Base-by-base conservation (phyloP, 2,888 invertebrate genomes). In the Cataglyphis albicans region DNA sequence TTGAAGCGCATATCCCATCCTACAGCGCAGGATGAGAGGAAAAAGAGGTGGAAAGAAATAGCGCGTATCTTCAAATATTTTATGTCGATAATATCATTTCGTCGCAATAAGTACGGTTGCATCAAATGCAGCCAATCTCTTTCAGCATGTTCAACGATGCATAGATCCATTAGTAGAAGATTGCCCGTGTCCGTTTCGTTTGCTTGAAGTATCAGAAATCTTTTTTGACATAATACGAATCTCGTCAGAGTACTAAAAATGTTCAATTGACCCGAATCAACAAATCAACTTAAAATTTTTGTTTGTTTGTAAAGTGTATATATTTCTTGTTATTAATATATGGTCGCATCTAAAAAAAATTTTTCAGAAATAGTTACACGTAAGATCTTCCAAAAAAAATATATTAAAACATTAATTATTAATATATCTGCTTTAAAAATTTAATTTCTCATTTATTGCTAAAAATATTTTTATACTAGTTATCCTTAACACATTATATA, bases 51-150 rank as follows among this genome's bases (percentile, higher is more conserved):
- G 65, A 44, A 59, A 41, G 61, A 29, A 48, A 70, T 32, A 82
- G 35, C 83, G 81, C 80, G 70, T 88, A 85, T 81, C 72, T 68
- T 78, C 82, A 83, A 84, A 86, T 88, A 86, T 85, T 88, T 88
- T 84, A 83, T 76, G 83, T 82, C 82, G 80, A 86, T 68, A 67
- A 61, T 59, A 84, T 83, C 41, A 41, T 61, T 67, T 48, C 74
- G 38, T 84, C 82, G 80, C 81, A 78, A 70, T 84, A 84, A 84
- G 65, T 75, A 64, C 67, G 64, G 38, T 72, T 74, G 87, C 84
- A 83, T 82, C 80, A 76, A 75, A 65, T 55, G 75, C 74, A 38
- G 55, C 76, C 73, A 80, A 88, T 80, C 35, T 67, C 57, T 35
- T 55, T 35, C 78, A 82, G 29, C 41, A 52, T 38, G 38, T 63